These are phyloP conservation scores for Idaea dimidiata DNA, from an alignment of 2,888 invertebrate genomes.

Conservation along the genomic window DNA sequence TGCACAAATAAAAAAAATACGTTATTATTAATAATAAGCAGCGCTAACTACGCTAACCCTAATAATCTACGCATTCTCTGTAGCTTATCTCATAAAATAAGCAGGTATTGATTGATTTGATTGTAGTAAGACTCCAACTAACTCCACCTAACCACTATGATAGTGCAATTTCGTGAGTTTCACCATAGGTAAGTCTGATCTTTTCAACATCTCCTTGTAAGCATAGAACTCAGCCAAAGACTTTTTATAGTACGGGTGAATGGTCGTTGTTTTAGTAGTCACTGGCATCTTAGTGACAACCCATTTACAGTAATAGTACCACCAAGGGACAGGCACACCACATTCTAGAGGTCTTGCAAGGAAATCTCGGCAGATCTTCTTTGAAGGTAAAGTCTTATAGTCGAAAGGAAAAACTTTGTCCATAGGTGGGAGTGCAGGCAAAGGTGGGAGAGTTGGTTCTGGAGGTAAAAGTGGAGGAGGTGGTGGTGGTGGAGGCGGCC, in stretches of 20 bases:
- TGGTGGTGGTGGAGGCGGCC: neutral
- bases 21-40: no score
- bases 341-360: slow-evolving; percentile 26
- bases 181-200: neutral
- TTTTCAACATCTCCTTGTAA: neutral
- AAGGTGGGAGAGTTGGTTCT: neutral
- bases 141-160: neutral
- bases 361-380: slow-evolving; percentile 36
- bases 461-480: neutral
- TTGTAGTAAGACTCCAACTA: neutral
- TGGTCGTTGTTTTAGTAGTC: neutral
- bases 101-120: neutral
- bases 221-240: neutral
- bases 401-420: neutral
- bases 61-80: no score
- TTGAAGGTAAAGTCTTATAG: slow-evolving; percentile 30
- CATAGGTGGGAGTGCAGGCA: neutral
- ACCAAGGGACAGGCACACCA: slow-evolving; percentile 42
- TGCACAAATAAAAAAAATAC: no score
- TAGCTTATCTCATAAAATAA: neutral
- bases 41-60: no score
- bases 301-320: slow-evolving; percentile 45
- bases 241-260: neutral
- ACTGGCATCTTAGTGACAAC: neutral
- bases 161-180: neutral